Evolutionary conservation across 2,888 invertebrate genomes (phyloP), one percentile per base, ranked within the genome.

Genomic region (Pseudococcus jackbeardsleyi): DNA sequence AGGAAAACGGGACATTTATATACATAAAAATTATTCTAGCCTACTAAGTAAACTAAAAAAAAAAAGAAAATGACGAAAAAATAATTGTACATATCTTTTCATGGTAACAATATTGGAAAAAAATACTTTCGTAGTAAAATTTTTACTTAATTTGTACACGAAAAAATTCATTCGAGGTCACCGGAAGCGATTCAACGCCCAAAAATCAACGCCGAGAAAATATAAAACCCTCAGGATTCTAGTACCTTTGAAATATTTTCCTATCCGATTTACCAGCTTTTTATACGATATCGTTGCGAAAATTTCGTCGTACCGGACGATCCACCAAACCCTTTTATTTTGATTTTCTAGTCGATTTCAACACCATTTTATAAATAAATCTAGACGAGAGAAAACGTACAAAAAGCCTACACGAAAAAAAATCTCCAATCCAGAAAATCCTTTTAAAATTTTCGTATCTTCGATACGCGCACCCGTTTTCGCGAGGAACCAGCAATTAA

Each of bases 91-190:
- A 86, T 86, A 86, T 68, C 22, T 59, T 86, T 42, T 86, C 84
- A 86, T 82, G 88, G 88, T 88, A 88, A 88, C 88, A 88, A 88
- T 82, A 88, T 79, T 88, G 88, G 72, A 54, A 54, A 88, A 87
- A 88, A n/a, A 87, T 82, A 79, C 82, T 15, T 88, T 79, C 33
- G 77, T 82, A n/a, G 33, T 46, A 86, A 72, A 86, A 87, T 68
- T 46, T 33, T 42, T 42, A 42, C 42, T 82, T 19, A 79, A 79
- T 79, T 79, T 82, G 79, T 82, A 82, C 79, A 82, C 33, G 17
- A 39, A 72, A 77, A 79, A 82, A 77, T 77, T 39, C 77, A 33
- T 82, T 82, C 79, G 33, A 79, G 33, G 42, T 82, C 79, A 82
- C 79, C 79, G 79, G 79, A 19, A 46, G n/a, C 46, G 79, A 82